phyloP scores from a whole-genome alignment of 2,888 invertebrate species.

The Bedellia somnulentella region DNA sequence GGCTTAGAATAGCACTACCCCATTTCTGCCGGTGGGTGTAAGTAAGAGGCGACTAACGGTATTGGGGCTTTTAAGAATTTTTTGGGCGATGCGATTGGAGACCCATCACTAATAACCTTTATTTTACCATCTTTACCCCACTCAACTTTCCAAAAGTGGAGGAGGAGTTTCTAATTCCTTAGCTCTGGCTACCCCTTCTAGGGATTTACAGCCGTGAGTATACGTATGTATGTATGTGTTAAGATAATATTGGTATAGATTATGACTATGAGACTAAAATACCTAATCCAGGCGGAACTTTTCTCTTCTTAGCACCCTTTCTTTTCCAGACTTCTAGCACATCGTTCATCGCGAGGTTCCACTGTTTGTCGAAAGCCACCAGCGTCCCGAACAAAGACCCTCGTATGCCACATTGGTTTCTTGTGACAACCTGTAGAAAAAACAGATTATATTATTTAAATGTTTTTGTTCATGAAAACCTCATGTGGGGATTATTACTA shows the following conservation, averaged over 20 bases:
- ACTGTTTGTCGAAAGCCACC: conserved; percentile 89
- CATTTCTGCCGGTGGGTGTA: too few species aligned
- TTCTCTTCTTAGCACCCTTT: conserved; percentile 55
- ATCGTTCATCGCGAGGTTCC: conserved; percentile 85
- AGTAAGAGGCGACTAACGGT: too few species aligned
- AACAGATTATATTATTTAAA: too few species aligned
- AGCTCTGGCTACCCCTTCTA: not conserved
- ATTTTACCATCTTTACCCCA: too few species aligned
- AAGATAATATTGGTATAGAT: not conserved
- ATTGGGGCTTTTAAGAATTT: too few species aligned
- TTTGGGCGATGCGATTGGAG: too few species aligned
- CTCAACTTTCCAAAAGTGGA: too few species aligned
- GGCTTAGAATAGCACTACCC: too few species aligned
- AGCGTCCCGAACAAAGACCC: conserved; percentile 79
- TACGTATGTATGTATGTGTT: not conserved
- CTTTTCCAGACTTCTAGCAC: conserved; percentile 81
- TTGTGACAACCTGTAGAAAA: conserved; percentile 69
- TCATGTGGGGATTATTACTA: too few species aligned
- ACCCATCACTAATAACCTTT: too few species aligned
- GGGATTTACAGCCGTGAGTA: not conserved
- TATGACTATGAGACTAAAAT: conserved; percentile 5
- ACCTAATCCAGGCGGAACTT: conserved; percentile 64
- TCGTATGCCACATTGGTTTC: conserved; percentile 70
- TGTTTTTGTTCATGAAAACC: too few species aligned
- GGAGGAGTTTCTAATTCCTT: too few species aligned